These are phyloP conservation scores for Aleiodes testaceus DNA, from an alignment of 2,888 invertebrate species.

Conservation along the genomic window DNA sequence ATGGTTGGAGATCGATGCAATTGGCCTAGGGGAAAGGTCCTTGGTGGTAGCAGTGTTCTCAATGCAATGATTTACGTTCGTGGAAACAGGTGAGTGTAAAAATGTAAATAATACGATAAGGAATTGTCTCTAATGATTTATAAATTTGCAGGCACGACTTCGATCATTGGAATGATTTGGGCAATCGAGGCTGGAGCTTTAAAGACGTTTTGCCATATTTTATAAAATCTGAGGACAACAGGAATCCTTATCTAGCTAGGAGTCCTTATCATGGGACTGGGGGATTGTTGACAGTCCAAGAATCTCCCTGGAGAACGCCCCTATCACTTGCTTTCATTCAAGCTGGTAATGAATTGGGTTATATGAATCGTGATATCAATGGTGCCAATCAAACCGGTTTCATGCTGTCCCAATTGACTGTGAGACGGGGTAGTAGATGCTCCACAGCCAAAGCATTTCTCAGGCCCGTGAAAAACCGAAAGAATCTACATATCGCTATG, in stretches of 20 bases:
- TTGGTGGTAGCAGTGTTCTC: conserved; percentile 90
- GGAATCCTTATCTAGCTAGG: conserved; percentile 85
- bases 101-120: background rate
- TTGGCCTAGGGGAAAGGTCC: conserved; percentile 93
- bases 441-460: conserved; percentile 91
- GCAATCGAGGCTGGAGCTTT: conserved; percentile 91
- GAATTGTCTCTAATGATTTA: background rate
- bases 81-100: conserved; percentile 80
- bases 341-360: conserved; percentile 88
- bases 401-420: conserved; percentile 90
- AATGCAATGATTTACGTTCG: conserved; percentile 95
- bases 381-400: conserved; percentile 89
- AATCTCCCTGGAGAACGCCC: conserved; percentile 88
- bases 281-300: conserved; percentile 88
- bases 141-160: conserved; percentile 77
- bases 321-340: conserved; percentile 87
- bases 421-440: conserved; percentile 87
- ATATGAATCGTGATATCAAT: conserved; percentile 86
- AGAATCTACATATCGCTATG: conserved; percentile 86
- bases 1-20: conserved; percentile 92
- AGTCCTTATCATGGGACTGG: conserved; percentile 85
- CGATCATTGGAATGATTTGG: conserved; percentile 88
- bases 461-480: conserved; percentile 84
- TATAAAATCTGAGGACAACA: conserved; percentile 89
- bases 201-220: conserved; percentile 88